phyloP scores from a whole-genome alignment of 2,797 vertebrate species.

The Aratinga solstitialis region DNA sequence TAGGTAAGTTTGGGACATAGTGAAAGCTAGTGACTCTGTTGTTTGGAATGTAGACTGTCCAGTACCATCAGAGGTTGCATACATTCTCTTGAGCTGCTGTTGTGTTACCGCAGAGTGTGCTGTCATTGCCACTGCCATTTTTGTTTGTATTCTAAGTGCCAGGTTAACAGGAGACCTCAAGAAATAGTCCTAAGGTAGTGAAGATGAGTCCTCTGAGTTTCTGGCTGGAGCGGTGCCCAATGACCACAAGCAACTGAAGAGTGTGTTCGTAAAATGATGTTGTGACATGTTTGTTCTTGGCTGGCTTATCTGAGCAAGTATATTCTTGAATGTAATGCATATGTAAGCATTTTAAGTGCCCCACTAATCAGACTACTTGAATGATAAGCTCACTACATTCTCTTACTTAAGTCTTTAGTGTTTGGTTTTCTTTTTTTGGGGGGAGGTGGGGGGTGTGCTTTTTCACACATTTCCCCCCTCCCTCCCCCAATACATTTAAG shows the following conservation, averaged over 20 bases:
- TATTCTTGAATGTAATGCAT: constrained; percentile 2
- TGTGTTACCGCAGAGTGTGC: accelerated
- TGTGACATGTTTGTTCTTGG: constrained; percentile 20
- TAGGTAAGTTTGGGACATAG: neutral
- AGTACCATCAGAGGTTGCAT: accelerated
- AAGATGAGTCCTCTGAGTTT: neutral
- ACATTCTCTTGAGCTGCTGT: neutral
- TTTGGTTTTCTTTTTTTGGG: neutral
- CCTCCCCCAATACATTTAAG: neutral
- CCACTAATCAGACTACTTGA: neutral
- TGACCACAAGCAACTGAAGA: neutral
- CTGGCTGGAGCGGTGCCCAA: neutral
- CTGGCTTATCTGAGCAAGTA: constrained; percentile 39
- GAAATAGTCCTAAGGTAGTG: neutral
- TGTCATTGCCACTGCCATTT: neutral
- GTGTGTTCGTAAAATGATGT: neutral
- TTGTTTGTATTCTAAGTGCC: neutral
- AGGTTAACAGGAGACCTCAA: neutral
- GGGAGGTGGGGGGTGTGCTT: neutral
- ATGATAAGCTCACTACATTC: neutral
- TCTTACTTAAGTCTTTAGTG: neutral
- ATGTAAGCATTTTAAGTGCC: neutral
- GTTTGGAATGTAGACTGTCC: neutral
- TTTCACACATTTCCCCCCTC: neutral
- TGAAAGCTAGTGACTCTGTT: neutral